These are phyloP conservation scores for Spodoptera littoralis DNA, from an alignment of 2,888 invertebrate species.

Conservation along the genomic window DNA sequence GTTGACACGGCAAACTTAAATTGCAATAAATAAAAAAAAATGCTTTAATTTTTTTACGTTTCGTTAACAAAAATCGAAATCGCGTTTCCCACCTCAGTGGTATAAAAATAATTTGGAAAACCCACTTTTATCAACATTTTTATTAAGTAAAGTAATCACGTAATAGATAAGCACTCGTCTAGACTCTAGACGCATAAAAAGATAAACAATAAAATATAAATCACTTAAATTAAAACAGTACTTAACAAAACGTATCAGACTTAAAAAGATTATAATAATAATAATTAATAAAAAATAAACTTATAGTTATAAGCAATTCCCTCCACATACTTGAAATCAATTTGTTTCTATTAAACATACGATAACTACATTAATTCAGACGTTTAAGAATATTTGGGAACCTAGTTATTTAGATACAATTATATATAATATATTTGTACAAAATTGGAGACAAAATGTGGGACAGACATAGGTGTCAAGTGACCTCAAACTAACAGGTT, in stretches of 20 bases:
- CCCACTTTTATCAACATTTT: too few relatives aligned
- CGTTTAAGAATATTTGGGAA: slow-evolving; percentile 26
- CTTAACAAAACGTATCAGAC: slow-evolving; percentile 43
- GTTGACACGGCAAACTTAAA: too few relatives aligned
- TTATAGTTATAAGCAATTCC: slow-evolving; percentile 28
- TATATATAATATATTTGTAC: background rate
- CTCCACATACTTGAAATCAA: slow-evolving; percentile 15
- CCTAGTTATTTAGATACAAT: slow-evolving; percentile 21
- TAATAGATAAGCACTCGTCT: too few relatives aligned
- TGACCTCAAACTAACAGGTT: too few relatives aligned
- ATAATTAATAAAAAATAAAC: background rate
- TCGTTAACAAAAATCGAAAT: too few relatives aligned
- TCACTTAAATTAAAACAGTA: slow-evolving; percentile 25
- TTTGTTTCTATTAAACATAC: slow-evolving; percentile 26
- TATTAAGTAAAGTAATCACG: too few relatives aligned
- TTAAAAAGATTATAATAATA: slow-evolving; percentile 26
- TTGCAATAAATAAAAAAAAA: too few relatives aligned
- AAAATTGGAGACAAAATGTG: slow-evolving; percentile 2
- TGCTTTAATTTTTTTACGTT: too few relatives aligned
- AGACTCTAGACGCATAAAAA: too few relatives aligned
- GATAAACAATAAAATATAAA: slow-evolving; percentile 5
- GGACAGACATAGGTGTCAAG: too few relatives aligned
- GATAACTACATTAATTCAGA: slow-evolving; percentile 14
- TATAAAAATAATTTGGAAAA: too few relatives aligned
- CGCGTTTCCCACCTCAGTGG: too few relatives aligned